These are phyloP conservation scores for Entomobrya multifasciata DNA, from an alignment of 2,888 invertebrate species.

Conservation along the genomic window DNA sequence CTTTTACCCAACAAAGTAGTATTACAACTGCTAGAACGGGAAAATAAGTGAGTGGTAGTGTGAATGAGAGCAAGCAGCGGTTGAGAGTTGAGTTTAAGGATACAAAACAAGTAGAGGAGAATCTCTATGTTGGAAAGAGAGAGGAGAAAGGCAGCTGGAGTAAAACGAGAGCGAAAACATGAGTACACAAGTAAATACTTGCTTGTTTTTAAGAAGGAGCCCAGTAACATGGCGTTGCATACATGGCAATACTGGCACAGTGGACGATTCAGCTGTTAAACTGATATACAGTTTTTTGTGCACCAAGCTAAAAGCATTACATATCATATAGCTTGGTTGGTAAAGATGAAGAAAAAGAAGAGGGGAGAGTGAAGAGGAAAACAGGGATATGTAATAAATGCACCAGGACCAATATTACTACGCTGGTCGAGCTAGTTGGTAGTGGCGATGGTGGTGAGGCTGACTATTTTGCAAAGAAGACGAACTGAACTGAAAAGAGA, in stretches of 20 bases:
- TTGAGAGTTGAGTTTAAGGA: conserved; percentile 5
- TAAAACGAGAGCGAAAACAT: conserved; percentile 66
- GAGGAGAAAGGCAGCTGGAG: conserved; percentile 68
- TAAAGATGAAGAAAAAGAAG: neutral
- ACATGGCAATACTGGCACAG: conserved; percentile 1
- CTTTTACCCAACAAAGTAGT: neutral
- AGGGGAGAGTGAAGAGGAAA: neutral
- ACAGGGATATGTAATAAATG: neutral
- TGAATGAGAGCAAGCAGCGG: neutral
- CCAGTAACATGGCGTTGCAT: neutral
- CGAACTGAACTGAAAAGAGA: no score
- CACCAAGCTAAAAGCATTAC: neutral
- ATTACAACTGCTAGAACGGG: conserved; percentile 10
- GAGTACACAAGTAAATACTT: conserved; percentile 48
- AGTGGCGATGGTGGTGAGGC: neutral
- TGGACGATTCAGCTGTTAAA: conserved; percentile 18
- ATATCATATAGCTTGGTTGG: neutral
- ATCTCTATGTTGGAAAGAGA: conserved; percentile 38
- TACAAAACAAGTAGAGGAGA: conserved; percentile 8
- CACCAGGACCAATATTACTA: neutral
- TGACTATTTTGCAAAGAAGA: neutral
- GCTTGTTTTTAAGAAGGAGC: neutral
- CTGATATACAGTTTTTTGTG: conserved; percentile 2
- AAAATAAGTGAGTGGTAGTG: conserved; percentile 39
- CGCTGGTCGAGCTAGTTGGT: neutral